Evolutionary conservation across 2,113 vertebrate genomes (phyloP), one percentile per base, ranked within the genome.

Genomic region (Tympanuchus pallidicinctus): DNA sequence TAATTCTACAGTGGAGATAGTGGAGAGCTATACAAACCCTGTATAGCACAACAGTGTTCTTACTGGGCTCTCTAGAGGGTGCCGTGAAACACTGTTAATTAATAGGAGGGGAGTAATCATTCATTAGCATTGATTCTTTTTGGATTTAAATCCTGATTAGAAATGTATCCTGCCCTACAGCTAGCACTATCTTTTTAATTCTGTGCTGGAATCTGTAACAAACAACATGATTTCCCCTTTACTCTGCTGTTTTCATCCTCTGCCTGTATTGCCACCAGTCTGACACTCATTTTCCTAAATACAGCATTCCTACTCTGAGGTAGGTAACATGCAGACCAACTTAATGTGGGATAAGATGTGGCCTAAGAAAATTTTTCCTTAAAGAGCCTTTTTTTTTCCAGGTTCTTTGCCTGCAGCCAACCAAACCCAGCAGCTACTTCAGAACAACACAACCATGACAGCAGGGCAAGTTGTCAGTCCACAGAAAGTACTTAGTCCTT

Each of bases 111-210:
- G 61, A 81, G 61, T 71, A 88, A 92, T 95, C 71, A 88, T 94
- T 93, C 77, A 95, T 85, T 92, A 90, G 54, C 36, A 79, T 85
- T 88, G 75, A 87, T 71, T 93, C 81, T 93, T 77, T 91, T 81
- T 67, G 72, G 65, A 86, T 74, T 95, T 93, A 82, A 77, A 90
- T 75, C 73, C 52, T 83, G 75, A 77, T 77, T 91, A 77, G 89
- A 88, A 91, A 85, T 45, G 6, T 76, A 88, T 74, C 79, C 84
- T 89, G 42, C 89, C 91, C 87, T 88, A 80, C 61, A 91, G 89
- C 64, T 89, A 93, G 81, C 1, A 1, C 25, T 60, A 60, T 13
- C 8, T 71, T 77, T 82, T 84, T 86, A 69, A 14, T 28, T 59
- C 77, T 74, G 19, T 74, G 50, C 17, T 77, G 64, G 16, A 71